Percentiles rank a stretch among this genome's conserved stretches.
These are phyloP conservation scores for Xylophagus ater DNA, from an alignment of 2,888 invertebrate species.

Conservation along the genomic window DNA sequence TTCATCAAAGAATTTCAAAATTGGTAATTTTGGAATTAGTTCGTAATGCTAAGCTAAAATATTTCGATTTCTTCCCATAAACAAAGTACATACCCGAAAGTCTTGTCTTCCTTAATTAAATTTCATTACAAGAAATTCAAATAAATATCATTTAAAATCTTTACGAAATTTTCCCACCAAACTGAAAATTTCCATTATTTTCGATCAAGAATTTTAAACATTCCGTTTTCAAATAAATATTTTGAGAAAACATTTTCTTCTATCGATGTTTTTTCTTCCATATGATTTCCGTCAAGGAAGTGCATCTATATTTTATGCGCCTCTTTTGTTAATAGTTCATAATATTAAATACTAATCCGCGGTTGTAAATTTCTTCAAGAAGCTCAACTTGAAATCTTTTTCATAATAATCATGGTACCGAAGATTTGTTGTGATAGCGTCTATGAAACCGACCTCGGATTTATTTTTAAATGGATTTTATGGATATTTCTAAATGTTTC, in stretches of 20 bases:
- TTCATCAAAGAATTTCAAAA: too few relatives aligned
- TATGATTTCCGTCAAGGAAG: slow-evolving; percentile 9
- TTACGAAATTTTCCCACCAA: too few relatives aligned
- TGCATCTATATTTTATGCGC: too few relatives aligned
- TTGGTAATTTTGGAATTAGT: too few relatives aligned
- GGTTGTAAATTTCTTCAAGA: slow-evolving; percentile 6
- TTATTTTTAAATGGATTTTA: slow-evolving; percentile 17
- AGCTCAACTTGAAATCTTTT: neutral
- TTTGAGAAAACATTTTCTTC: slow-evolving; percentile 15
- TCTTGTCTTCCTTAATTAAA: too few relatives aligned
- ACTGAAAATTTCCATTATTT: too few relatives aligned
- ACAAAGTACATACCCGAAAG: too few relatives aligned
- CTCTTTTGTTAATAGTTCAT: too few relatives aligned
- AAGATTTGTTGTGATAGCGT: slow-evolving; percentile 12
- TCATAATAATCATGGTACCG: neutral
- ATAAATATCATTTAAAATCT: too few relatives aligned
- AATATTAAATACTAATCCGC: slow-evolving; percentile 6
- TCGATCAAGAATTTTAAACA: slow-evolving; percentile 8
- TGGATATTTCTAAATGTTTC: slow-evolving; percentile 5
- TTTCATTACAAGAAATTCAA: too few relatives aligned
- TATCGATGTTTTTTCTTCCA: neutral
- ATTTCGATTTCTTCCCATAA: too few relatives aligned
- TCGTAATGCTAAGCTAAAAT: too few relatives aligned
- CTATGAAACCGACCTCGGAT: slow-evolving; percentile 10
- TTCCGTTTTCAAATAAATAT: slow-evolving; percentile 13